Evolutionary conservation across 2,113 vertebrate genomes (phyloP), one percentile per base, ranked within the genome.

Genomic region (Limnothrissa miodon): DNA sequence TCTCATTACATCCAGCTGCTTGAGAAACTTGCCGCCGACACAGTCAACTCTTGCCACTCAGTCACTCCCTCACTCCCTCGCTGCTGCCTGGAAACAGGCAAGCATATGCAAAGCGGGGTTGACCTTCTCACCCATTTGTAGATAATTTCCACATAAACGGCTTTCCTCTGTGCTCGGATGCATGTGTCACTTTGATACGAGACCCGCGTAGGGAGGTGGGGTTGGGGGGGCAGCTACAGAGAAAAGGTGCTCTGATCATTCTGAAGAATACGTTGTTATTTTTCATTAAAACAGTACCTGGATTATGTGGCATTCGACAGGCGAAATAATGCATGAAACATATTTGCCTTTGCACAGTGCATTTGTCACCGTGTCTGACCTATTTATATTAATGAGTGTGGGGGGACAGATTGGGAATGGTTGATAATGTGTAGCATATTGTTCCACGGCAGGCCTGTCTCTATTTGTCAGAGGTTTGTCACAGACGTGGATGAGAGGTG

Each of bases 351-450:
- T n/a, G 25, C 6, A 10, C 66, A 74, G 33, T 33, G 66, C 66
- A 70, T 25, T 70, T 51, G 51, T 56, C 51, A 33, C 25, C n/a
- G 7, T 74, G 66, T 36, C 66, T 74, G 66, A 74, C 66, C 66
- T 74, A 74, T 74, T 74, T 74, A 74, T 74, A 74, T 74, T 74
- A 74, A 74, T 74, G 66, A 74, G 66, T 15, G 29, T 36, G 66
- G 29, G 25, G 66, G 66, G 66, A 74, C 66, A 74, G 66, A 74
- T 74, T 74, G 66, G 10, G 66, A 74, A 74, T 74, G 66, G 33
- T 74, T 74, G 66, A 74, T 74, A 74, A 74, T 74, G 66, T 74
- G 66, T 74, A 74, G 66, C 66, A 74, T 74, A 74, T 74, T 74
- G 66, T 74, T 74, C 66, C 66, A 17, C 15, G 66, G 29, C 66